Evolutionary conservation across 2,113 vertebrate genomes (phyloP).

Genomic region (Calidris pugnax): DNA sequence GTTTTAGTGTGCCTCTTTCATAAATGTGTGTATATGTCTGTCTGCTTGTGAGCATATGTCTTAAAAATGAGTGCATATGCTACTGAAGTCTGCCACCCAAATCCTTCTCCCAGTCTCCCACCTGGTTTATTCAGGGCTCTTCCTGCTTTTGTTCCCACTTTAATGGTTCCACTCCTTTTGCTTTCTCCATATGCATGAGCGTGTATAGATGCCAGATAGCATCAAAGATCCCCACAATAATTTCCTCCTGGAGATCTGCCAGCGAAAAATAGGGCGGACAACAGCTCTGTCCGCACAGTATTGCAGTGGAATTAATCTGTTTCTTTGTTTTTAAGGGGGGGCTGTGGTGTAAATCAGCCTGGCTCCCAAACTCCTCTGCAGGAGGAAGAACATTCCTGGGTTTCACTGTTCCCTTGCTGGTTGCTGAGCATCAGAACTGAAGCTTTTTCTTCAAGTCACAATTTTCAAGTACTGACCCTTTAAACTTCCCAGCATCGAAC

Average conservation of each 20-base stretch:
- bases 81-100: background rate
- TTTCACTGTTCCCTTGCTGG: background rate
- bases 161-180: background rate
- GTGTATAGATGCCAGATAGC: background rate
- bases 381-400: background rate
- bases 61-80: background rate
- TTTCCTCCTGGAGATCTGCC: conserved; percentile 32
- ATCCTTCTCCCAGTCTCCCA: background rate
- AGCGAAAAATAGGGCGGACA: background rate
- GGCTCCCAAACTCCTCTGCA: background rate
- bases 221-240: conserved; percentile 8
- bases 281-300: background rate
- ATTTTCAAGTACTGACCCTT: background rate
- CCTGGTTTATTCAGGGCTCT: background rate
- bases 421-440: background rate
- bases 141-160: background rate
- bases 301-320: background rate
- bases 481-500: background rate
- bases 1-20: background rate
- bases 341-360: background rate
- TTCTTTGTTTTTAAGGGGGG: background rate
- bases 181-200: background rate
- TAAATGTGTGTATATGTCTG: background rate
- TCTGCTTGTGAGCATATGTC: background rate
- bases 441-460: background rate